phyloP scores from a whole-genome alignment of 2,888 invertebrate genomes.

The Cheilosia grossa region DNA sequence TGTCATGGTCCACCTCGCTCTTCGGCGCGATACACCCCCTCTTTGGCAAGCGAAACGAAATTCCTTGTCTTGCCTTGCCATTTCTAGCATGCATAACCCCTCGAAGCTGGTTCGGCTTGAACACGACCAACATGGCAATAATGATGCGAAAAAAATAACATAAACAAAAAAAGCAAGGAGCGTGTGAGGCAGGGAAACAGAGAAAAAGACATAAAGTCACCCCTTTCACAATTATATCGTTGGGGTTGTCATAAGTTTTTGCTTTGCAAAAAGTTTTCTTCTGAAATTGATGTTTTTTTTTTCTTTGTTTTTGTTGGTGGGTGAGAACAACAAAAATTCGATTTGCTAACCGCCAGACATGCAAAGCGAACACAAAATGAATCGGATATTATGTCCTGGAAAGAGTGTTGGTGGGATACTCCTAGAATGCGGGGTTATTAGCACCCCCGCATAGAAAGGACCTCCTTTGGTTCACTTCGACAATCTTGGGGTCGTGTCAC shows the following conservation, averaged over 20 bases:
- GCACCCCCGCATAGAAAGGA: too few relatives aligned
- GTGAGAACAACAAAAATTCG: conserved; percentile 21
- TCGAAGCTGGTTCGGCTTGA: conserved; percentile 21
- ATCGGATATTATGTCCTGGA: not conserved
- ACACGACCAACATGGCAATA: conserved; percentile 43
- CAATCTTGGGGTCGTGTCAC: too few relatives aligned
- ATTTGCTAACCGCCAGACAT: conserved; percentile 23
- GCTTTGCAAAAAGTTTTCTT: conserved; percentile 36
- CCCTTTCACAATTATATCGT: conserved; percentile 58
- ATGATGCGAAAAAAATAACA: conserved; percentile 12
- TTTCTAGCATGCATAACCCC: conserved; percentile 26
- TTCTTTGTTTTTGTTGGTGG: not conserved
- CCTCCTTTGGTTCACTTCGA: too few relatives aligned
- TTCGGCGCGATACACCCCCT: not conserved
- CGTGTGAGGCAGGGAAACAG: not conserved
- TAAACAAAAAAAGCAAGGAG: not conserved
- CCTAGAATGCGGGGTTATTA: too few relatives aligned
- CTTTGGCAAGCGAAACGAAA: conserved; percentile 11
- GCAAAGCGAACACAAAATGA: not conserved
- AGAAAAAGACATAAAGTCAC: conserved; percentile 61
- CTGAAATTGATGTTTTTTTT: too few relatives aligned
- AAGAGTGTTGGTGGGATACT: not conserved
- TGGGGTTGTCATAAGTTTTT: conserved; percentile 36
- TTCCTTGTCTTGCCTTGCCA: conserved; percentile 17
- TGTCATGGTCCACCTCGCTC: conserved; percentile 14